These are phyloP conservation scores for Zaprionus inermis DNA, from an alignment of 1,140 invertebrate genomes.

Conservation along the genomic window DNA sequence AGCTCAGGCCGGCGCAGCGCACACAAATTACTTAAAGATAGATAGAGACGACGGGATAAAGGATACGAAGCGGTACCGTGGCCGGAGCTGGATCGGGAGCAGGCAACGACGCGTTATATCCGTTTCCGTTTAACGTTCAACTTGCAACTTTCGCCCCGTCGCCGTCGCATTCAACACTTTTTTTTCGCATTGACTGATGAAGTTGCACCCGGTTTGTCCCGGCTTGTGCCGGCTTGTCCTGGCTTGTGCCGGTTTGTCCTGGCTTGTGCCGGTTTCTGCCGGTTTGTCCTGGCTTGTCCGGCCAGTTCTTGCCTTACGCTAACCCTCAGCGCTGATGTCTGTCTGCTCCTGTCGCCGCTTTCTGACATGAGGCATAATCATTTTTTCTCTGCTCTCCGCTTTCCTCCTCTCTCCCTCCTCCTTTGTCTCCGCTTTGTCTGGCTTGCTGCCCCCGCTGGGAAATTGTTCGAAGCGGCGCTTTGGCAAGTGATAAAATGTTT, in stretches of 20 bases:
- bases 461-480: constrained; percentile 38
- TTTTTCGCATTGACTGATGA: constrained; percentile 69
- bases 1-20: constrained; percentile 36
- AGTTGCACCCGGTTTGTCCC: constrained; percentile 37
- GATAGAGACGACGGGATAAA: constrained; percentile 25
- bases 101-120: constrained; percentile 76
- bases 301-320: constrained; percentile 18
- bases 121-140: constrained; percentile 60
- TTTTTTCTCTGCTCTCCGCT: constrained; percentile 24
- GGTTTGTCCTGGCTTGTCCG: constrained; percentile 3
- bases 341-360: constrained; percentile 43
- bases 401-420: background rate
- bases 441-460: constrained; percentile 20
- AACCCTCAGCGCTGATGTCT: constrained; percentile 1
- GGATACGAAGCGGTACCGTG: constrained; percentile 2
- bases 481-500: constrained; percentile 81
- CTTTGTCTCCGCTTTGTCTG: background rate
- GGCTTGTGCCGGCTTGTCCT: background rate
- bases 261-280: background rate
- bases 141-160: constrained; percentile 53
- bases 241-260: background rate
- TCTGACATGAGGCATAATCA: constrained; percentile 63
- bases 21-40: constrained; percentile 79
- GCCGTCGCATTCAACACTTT: constrained; percentile 58
- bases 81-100: background rate